A percentile compares a stretch with the other conserved stretches of the same genome.
Evolutionary conservation across 1,140 invertebrate species (phyloP).

Genomic region (Asbolus verrucosus): DNA sequence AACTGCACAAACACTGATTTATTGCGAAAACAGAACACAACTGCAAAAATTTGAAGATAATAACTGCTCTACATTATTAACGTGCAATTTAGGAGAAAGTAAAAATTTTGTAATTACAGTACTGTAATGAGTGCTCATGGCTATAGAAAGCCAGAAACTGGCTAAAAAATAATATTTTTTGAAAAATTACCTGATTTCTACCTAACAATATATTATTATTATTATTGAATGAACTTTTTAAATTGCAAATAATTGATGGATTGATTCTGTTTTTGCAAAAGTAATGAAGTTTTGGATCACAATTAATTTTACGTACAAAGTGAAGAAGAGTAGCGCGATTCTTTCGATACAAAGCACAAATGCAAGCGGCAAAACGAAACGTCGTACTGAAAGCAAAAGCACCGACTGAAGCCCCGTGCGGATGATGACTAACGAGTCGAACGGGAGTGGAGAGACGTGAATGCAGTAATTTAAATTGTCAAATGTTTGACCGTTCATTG

Average conservation of each 20-base stretch:
- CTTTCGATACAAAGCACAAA: neutral
- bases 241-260: too few relatives aligned
- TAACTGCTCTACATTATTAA: neutral
- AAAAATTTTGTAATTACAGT: neutral
- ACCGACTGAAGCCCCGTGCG: conserved; percentile 30
- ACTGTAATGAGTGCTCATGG: neutral
- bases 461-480: conserved; percentile 49
- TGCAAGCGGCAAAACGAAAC: neutral
- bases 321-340: neutral
- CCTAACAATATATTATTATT: neutral
- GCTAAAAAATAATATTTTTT: neutral
- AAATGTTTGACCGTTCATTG: conserved; percentile 54
- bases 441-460: conserved; percentile 36
- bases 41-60: neutral
- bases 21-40: neutral
- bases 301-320: neutral
- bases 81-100: conserved; percentile 2
- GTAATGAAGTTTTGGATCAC: neutral
- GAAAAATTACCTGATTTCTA: neutral
- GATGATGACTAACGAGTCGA: conserved; percentile 34
- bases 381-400: conserved; percentile 29
- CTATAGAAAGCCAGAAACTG: neutral
- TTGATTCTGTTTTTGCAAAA: too few relatives aligned
- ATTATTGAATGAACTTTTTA: neutral
- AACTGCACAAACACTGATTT: too few relatives aligned